Evolutionary conservation across 2,113 vertebrate species (phyloP).

Genomic region (Pongo abelii): DNA sequence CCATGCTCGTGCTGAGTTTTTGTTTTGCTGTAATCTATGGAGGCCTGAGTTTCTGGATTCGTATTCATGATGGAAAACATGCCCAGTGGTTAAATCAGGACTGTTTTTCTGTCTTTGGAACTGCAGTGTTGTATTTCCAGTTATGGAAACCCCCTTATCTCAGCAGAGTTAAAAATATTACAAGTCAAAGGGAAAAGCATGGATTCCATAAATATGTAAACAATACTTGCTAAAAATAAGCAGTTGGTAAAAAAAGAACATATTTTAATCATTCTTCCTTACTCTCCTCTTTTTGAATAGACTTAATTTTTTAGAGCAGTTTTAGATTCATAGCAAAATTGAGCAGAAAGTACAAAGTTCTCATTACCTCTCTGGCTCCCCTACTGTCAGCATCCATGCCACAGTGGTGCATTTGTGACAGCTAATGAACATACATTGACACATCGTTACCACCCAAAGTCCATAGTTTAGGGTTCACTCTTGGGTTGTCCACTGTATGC

Average conservation of each 20-base stretch:
- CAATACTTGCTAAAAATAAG: background rate
- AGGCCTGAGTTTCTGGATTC: background rate
- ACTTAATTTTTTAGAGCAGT: background rate
- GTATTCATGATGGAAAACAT: background rate
- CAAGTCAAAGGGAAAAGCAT: background rate
- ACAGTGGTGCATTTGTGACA: accelerated
- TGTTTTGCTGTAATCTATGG: background rate
- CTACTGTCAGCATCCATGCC: accelerated
- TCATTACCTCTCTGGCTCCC: background rate
- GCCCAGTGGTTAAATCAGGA: background rate
- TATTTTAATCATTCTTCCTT: background rate
- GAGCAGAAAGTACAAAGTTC: background rate
- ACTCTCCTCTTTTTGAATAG: background rate
- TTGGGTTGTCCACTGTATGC: accelerated
- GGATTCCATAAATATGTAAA: background rate
- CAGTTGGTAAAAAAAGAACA: background rate
- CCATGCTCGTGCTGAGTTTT: background rate
- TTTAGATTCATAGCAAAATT: background rate
- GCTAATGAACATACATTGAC: accelerated
- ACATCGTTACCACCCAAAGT: background rate
- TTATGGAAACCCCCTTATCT: background rate
- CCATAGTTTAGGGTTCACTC: background rate
- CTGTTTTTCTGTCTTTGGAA: background rate
- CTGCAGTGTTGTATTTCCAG: background rate
- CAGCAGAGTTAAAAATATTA: slow-evolving; percentile 46